Evolutionary conservation across 2,797 vertebrate species (phyloP), one percentile per base, ranked within the genome.

Genomic region (Amphiprion clarkii): DNA sequence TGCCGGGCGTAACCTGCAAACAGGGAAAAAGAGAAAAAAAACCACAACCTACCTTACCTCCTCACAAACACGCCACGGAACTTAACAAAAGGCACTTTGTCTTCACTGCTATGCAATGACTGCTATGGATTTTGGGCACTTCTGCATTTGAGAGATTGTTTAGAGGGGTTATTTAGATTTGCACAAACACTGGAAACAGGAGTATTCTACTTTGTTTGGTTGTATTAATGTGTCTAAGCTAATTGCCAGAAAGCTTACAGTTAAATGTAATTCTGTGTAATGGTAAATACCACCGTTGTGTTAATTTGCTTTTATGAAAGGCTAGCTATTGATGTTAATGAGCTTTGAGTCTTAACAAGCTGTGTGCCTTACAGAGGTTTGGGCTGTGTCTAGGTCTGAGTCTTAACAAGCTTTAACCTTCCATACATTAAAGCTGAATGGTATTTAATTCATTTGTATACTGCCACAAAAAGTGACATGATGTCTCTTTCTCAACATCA

Each of bases 331-430:
- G 5, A 46, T 33, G 13, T 68, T 51, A 64, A 69, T 7, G 44
- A 63, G 53, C 52, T 57, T 11, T 23, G 14, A 11, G 11, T 1
- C 19, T 70, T 13, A 78, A 73, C 2, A 23, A 78, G 52, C 36
- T 48, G 17, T 21, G 31, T 11, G n/a, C 13, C 27, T 49, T 33
- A 63, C 49, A 23, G 60, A 33, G n/a, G 60, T 27, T 27, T 0
- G 19, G 44, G 27, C 44, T 16, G 3, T 63, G 49, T 49, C 12
- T 7, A 49, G 46, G 2, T 48, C 46, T 48, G 10, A 11, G 36
- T 9, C 13, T 51, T 67, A 55, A 72, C 8, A 1, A 71, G 73
- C 36, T 27, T 36, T 61, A 12, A 36, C 2, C 0, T 5, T 40
- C 23, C 1, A 1, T n/a, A 46, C 42, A 58, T 29, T 67, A 39